Evolutionary conservation across 2,888 invertebrate genomes (phyloP), one percentile per base, ranked within the genome.

Genomic region (Plebejus argus): DNA sequence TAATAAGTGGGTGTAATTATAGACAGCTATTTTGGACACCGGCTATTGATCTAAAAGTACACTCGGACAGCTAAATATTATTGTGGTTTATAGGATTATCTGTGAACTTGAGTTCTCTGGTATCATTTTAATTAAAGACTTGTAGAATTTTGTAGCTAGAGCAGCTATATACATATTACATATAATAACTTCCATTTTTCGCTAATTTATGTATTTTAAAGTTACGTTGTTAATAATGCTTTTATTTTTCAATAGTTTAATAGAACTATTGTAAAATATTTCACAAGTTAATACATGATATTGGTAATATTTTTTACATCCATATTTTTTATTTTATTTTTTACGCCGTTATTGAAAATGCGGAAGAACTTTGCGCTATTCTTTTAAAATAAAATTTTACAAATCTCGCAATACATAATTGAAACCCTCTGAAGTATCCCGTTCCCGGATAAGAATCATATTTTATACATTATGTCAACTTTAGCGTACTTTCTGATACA

Each of bases 31-130:
- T 66, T 66, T 33, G 6, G 28, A 66, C 66, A 66, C 28, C 28
- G 66, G 66, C 33, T 66, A 66, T 66, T 66, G 66, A 66, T 66
- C 66, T 66, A 66, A 66, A 6, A 28, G 66, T 66, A 66, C 28
- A 66, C 28, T 66, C 66, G 66, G 28, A 23, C 28, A 66, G 6
- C 15, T 66, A 66, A 6, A 66, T 66, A 12, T 15, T 61, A 7
- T 66, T 66, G 4, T 23, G 3, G n/a, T 20, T 2, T 18, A n/a
- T 2, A 56, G n/a, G 56, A n/a, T 56, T 56, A 7, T 0, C 18
- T 56, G 3, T 45, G 45, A 45, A 56, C 56, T 18, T 18, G 18
- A 53, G 5, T 5, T 15, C 5, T 53, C 18, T 18, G 6, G 53
- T 53, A 1, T 39, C 35, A 8, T 39, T 39, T 39, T 10, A 10